phyloP scores from a whole-genome alignment of 2,888 invertebrate genomes.

The Dryobota labecula region DNA sequence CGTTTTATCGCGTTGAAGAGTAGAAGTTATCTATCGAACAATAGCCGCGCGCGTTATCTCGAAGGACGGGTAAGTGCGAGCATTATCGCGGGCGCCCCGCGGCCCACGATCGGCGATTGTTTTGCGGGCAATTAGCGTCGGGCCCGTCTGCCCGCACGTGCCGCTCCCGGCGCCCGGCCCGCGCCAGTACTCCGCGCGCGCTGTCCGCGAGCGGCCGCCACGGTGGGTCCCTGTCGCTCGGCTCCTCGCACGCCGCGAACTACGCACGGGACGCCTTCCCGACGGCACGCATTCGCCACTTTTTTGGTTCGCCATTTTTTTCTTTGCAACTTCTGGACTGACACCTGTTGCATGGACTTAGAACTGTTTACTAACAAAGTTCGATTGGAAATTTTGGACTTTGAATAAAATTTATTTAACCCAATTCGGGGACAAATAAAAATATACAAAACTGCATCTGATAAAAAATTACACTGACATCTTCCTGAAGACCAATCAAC shows the following conservation, averaged over 20 bases:
- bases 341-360: constrained; percentile 62
- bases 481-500: constrained; percentile 27
- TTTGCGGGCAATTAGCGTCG: constrained; percentile 89
- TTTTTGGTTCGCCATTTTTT: constrained; percentile 60
- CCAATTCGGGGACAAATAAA: constrained; percentile 19
- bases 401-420: constrained; percentile 37
- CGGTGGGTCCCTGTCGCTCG: constrained; percentile 63
- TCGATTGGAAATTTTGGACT: constrained; percentile 32
- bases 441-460: constrained; percentile 18
- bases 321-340: constrained; percentile 47
- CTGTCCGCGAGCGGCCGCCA: constrained; percentile 85
- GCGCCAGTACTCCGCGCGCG: constrained; percentile 87
- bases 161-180: constrained; percentile 70
- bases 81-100: constrained; percentile 74
- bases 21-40: constrained; percentile 71
- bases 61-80: constrained; percentile 76
- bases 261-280: constrained; percentile 71
- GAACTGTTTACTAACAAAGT: constrained; percentile 58
- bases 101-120: constrained; percentile 84
- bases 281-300: constrained; percentile 58
- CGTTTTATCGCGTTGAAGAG: constrained; percentile 50
- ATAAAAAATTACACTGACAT: constrained; percentile 1
- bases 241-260: constrained; percentile 60
- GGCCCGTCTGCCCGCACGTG: constrained; percentile 80
- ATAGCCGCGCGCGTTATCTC: constrained; percentile 72